Percentiles rank a stretch among this genome's conserved stretches.
Conservation (phyloP, 2,113 vertebrate genomes). For the Calidris pygmaea region DNA sequence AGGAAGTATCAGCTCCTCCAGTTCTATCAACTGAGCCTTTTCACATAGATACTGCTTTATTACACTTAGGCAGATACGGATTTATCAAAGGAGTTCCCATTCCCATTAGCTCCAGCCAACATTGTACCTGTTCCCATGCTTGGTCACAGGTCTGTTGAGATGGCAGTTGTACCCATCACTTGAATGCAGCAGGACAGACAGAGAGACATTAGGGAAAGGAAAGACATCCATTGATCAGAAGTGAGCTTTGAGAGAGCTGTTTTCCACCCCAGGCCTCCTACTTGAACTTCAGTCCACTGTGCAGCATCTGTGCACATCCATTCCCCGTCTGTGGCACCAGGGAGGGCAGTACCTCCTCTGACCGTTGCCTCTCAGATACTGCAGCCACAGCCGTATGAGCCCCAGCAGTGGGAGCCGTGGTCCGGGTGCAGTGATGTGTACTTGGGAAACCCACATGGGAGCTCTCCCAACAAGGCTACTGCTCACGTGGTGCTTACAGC, state of each 20-base stretch:
- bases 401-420: not conserved
- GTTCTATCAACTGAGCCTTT: not conserved
- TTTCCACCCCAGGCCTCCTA: not conserved
- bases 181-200: not conserved
- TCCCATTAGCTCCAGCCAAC: not conserved
- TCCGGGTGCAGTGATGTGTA: not conserved
- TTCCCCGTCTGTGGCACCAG: not conserved
- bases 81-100: not conserved
- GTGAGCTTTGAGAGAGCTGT: not conserved
- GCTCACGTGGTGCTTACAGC: not conserved
- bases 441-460: not conserved
- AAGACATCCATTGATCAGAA: not conserved
- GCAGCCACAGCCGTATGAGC: not conserved
- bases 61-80: not conserved
- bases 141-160: not conserved
- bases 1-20: not conserved
- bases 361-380: rapidly evolving
- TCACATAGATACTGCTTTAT: not conserved
- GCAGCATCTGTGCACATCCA: not conserved
- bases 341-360: not conserved
- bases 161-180: not conserved
- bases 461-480: not conserved
- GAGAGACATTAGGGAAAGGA: not conserved
- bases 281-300: not conserved
- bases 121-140: not conserved